Evolutionary conservation across 35 echinoderm and acorn worm species (phyloP).

Genomic region (Ophioderma brevispina): DNA sequence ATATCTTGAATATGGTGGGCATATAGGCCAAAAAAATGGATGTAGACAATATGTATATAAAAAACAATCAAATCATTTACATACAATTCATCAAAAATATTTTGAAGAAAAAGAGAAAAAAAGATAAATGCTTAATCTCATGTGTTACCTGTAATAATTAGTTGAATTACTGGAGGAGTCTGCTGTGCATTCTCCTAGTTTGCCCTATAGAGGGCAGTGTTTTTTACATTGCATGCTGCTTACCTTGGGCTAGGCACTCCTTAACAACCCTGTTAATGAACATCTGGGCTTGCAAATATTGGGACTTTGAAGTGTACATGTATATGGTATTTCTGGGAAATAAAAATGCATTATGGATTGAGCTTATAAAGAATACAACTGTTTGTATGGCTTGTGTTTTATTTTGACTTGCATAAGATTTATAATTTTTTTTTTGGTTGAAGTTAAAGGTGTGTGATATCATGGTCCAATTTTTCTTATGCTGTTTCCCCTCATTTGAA

Average conservation of each 20-base stretch:
- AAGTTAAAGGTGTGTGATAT: too few relatives aligned
- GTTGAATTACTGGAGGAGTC: background rate
- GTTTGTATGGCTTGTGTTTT: background rate
- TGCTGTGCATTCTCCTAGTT: conserved; percentile 1
- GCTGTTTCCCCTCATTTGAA: too few relatives aligned
- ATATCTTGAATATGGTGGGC: background rate
- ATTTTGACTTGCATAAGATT: background rate
- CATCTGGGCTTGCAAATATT: background rate
- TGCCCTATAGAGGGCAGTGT: background rate
- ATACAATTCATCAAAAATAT: conserved; percentile 15
- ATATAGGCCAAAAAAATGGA: conserved; percentile 1
- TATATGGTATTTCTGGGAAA: conserved; percentile 14
- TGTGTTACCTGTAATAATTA: conserved; percentile 7
- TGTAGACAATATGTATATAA: conserved; percentile 15
- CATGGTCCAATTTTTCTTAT: too few relatives aligned
- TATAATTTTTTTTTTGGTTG: too few relatives aligned
- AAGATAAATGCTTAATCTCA: background rate
- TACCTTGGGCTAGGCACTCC: background rate
- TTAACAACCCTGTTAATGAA: background rate
- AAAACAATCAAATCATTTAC: conserved; percentile 5
- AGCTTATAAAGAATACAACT: background rate
- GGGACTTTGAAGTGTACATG: conserved; percentile 5
- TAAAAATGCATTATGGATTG: conserved; percentile 14
- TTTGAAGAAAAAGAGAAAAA: conserved; percentile 1
- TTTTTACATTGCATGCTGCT: conserved; percentile 8